These are phyloP conservation scores for Athene noctua DNA, from an alignment of 2,113 vertebrate genomes.

Conservation along the genomic window DNA sequence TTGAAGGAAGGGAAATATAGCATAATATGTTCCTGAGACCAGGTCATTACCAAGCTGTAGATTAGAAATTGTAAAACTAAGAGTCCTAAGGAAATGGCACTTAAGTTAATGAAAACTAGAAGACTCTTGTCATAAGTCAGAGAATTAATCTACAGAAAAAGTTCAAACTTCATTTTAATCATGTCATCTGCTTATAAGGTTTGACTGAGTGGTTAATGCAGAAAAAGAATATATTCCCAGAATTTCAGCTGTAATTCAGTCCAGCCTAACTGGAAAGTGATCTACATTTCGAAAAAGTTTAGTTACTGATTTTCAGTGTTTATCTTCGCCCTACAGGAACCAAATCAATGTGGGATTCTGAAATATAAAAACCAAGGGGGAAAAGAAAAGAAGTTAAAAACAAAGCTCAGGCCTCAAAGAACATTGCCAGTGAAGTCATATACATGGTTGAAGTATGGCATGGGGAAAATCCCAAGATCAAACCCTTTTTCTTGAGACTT, in stretches of 20 bases:
- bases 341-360: background rate
- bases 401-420: background rate
- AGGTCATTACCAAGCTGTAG: slow-evolving; percentile 35
- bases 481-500: background rate
- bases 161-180: slow-evolving; percentile 64
- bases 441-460: fast-evolving
- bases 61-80: slow-evolving; percentile 46
- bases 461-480: background rate
- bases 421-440: background rate
- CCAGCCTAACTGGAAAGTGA: background rate
- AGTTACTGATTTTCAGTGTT: background rate
- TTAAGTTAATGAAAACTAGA: slow-evolving; percentile 65
- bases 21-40: background rate
- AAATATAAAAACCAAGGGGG: background rate
- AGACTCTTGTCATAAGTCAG: slow-evolving; percentile 43
- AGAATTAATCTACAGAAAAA: slow-evolving; percentile 58
- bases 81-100: slow-evolving; percentile 36
- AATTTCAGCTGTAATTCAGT: slow-evolving; percentile 46
- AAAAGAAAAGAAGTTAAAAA: background rate
- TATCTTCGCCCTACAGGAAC: background rate
- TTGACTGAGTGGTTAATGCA: slow-evolving; percentile 42
- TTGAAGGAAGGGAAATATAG: background rate
- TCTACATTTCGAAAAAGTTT: background rate
- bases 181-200: slow-evolving; percentile 35
- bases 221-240: slow-evolving; percentile 55